These are phyloP conservation scores for Abrostola tripartita DNA, from an alignment of 2,888 invertebrate species.

Conservation along the genomic window DNA sequence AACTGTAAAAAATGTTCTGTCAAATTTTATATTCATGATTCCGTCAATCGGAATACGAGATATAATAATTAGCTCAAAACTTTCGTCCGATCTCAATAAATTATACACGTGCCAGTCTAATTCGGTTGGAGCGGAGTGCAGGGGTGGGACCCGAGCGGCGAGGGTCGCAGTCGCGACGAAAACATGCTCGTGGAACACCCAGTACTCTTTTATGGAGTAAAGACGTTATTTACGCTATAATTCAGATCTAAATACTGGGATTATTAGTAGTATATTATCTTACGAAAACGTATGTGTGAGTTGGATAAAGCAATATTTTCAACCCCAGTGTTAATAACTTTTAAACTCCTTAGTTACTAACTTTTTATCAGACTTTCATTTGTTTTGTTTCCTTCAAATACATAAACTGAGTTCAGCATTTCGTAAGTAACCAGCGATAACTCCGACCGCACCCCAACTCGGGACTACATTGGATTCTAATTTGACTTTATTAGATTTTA, in stretches of 20 bases:
- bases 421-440: constrained; percentile 13
- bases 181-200: neutral
- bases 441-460: constrained; percentile 45
- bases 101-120: constrained; percentile 72
- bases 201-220: neutral
- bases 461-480: constrained; percentile 79
- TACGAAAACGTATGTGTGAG: too few species aligned
- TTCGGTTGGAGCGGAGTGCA: constrained; percentile 66
- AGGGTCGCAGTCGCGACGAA: constrained; percentile 43
- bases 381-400: too few species aligned
- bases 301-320: too few species aligned
- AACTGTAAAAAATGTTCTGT: constrained; percentile 22
- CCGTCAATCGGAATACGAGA: constrained; percentile 54
- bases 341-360: too few species aligned
- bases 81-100: constrained; percentile 68
- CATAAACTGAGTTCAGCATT: neutral
- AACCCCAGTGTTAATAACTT: too few species aligned
- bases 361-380: neutral
- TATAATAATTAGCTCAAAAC: constrained; percentile 67
- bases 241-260: too few species aligned
- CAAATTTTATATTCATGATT: constrained; percentile 21
- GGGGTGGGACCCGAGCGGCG: constrained; percentile 57
- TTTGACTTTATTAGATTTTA: constrained; percentile 83
- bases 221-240: neutral
- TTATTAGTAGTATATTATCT: too few species aligned